Conservation (phyloP, 2,888 invertebrate species). For the Tubulanus polymorphus region DNA sequence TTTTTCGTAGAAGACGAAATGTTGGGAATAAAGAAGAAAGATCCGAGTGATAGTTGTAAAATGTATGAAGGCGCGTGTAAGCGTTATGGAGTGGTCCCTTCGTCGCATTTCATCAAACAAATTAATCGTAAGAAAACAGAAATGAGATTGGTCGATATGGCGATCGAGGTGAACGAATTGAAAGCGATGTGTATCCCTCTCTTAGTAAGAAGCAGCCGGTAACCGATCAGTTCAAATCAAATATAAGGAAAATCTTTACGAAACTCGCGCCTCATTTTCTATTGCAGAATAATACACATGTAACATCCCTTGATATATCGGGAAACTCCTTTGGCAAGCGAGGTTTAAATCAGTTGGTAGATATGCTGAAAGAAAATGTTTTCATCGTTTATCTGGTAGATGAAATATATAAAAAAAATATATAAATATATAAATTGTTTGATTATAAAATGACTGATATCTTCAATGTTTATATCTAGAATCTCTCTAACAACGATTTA, state of each 20-base stretch:
- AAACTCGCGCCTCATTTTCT: neutral
- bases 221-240: too few relatives aligned
- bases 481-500: constrained; percentile 29
- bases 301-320: neutral
- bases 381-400: constrained; percentile 29
- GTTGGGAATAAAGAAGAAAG: neutral
- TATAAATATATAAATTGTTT: neutral
- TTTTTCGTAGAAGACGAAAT: too few relatives aligned
- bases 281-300: neutral
- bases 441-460: neutral
- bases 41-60: neutral
- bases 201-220: neutral
- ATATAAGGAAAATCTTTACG: too few relatives aligned
- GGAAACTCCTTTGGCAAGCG: neutral
- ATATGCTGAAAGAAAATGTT: constrained; percentile 29
- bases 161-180: neutral
- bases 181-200: neutral
- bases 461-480: constrained; percentile 16
- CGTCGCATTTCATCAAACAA: neutral
- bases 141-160: neutral
- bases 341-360: constrained; percentile 24
- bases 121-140: neutral
- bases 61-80: neutral
- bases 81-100: neutral
- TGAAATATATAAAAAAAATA: neutral